Conservation (phyloP, 2,888 invertebrate genomes). For the Cynaeus angustus region DNA sequence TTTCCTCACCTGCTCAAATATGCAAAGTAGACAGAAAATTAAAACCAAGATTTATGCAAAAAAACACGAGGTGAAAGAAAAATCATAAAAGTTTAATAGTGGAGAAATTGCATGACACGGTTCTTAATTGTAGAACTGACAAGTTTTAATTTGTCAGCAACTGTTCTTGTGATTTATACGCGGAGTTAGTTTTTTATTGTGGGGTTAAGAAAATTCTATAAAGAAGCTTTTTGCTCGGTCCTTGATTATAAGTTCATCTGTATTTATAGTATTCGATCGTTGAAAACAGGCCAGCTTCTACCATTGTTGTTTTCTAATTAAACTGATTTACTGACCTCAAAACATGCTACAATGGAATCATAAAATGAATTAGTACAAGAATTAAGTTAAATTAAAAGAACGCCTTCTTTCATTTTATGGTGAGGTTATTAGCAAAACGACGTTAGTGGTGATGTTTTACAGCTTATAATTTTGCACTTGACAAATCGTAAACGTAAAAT, state of each 20-base stretch:
- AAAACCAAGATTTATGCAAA: conserved; percentile 2
- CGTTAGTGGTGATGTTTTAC: no score
- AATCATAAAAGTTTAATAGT: conserved; percentile 14
- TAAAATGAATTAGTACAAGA: no score
- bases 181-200: conserved; percentile 5
- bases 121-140: conserved; percentile 36
- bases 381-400: no score
- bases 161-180: conserved; percentile 23
- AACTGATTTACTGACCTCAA: not conserved
- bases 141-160: conserved; percentile 27
- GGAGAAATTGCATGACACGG: conserved; percentile 12
- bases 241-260: conserved; percentile 24
- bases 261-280: conserved; percentile 23
- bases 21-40: conserved; percentile 11
- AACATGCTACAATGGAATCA: no score
- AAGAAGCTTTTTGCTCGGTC: conserved; percentile 15
- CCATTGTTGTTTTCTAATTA: conserved; percentile 2
- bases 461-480: no score
- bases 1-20: conserved; percentile 7
- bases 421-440: no score
- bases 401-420: no score
- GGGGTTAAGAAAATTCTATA: conserved; percentile 13
- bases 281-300: not conserved
- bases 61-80: not conserved
- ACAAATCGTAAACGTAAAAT: no score